Conservation (phyloP, 2,888 invertebrate genomes). For the Tipula confusa region DNA sequence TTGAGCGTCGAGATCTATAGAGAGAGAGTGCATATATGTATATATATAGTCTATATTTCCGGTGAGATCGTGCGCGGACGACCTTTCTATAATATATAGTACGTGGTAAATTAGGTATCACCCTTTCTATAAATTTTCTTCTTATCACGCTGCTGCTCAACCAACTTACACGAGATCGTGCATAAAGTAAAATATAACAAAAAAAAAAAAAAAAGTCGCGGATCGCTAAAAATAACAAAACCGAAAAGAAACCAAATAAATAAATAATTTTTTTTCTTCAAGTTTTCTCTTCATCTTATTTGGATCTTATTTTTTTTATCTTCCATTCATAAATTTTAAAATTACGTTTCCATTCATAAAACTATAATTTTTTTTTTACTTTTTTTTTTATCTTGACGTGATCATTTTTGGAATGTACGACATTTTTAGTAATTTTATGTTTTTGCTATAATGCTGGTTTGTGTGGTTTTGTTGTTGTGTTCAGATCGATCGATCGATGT, state of each 20-base stretch:
- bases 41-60: neutral
- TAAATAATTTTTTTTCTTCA: neutral
- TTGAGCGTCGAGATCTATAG: neutral
- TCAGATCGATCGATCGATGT: neutral
- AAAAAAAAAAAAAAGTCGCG: neutral
- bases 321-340: constrained; percentile 25
- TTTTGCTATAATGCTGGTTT: neutral
- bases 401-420: constrained; percentile 15
- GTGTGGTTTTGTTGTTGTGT: neutral
- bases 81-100: neutral
- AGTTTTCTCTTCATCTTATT: constrained; percentile 20
- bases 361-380: neutral
- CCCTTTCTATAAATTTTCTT: neutral
- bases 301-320: constrained; percentile 20
- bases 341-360: constrained; percentile 25
- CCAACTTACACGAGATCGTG: neutral
- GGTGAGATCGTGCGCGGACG: neutral
- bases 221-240: constrained; percentile 12
- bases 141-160: constrained; percentile 25
- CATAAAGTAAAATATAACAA: neutral
- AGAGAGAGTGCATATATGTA: neutral
- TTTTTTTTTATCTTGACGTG: neutral
- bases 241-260: constrained; percentile 9
- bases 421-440: constrained; percentile 1
- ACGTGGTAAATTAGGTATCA: neutral